Evolutionary conservation across 2,888 invertebrate genomes (phyloP), one percentile per base, ranked within the genome.

Genomic region (Cataglyphis altisquamis): DNA sequence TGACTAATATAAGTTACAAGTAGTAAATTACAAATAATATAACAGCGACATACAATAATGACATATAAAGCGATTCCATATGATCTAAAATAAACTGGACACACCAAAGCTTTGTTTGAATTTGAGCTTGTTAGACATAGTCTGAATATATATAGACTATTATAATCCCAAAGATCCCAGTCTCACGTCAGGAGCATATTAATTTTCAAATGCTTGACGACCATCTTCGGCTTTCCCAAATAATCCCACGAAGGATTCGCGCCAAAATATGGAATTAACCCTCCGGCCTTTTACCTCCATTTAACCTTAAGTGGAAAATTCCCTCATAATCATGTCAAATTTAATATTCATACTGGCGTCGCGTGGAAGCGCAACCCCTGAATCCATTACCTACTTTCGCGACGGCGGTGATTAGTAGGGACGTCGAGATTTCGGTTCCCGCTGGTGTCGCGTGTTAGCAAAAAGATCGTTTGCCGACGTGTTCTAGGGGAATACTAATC

Each of bases 401-500:
- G 36, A 85, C 68, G 36, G 64, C 90, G 36, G 64, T 91, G 90
- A 89, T 90, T 90, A 90, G 91, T 82, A 85, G 70, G 70, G 82
- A 80, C 83, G 81, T 78, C 74, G 82, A 70, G 88, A 89, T 86
- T 88, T 86, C 88, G 68, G 66, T 62, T 74, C 57, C 48, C 60
- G 48, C 64, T 29, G 48, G 67, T 63, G 67, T 63, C 45, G 57
- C 21, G 18, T 4, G 60, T 32, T 48, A 60, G 85, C 72, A 89
- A 90, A 88, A 90, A 89, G 86, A 84, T 66, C 52, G 52, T 73
- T 68, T 77, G 48, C 39, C 81, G 48, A 62, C 81, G 82, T 64
- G 84, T 84, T 75, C 75, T 75, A 70, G 36, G 62, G 86, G 92
- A 92, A 92, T 92, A 92, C 91, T 92, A 92, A 92, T 92, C 87